These are phyloP conservation scores for Periophthalmodon schlosseri DNA, from an alignment of 2,113 vertebrate genomes.

Conservation along the genomic window DNA sequence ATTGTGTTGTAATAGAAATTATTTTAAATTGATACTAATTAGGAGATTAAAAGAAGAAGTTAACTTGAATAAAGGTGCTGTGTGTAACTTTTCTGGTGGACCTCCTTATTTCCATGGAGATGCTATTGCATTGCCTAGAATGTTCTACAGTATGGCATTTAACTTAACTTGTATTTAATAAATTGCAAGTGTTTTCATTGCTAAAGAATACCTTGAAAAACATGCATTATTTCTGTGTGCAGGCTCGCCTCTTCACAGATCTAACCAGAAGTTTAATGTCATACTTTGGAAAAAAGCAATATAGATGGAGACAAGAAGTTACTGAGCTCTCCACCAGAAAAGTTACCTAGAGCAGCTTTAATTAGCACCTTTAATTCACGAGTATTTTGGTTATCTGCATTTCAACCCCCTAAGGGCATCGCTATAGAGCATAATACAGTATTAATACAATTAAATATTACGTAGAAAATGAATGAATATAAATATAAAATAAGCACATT, in stretches of 20 bases:
- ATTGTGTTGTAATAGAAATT: too few relatives aligned
- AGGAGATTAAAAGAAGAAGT: too few relatives aligned
- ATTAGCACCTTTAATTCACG: too few relatives aligned
- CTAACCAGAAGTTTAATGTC: neutral
- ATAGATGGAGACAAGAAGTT: neutral
- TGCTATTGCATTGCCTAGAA: neutral
- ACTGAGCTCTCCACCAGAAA: too few relatives aligned
- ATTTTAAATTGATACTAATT: too few relatives aligned
- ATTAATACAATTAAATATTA: neutral
- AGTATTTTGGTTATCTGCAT: too few relatives aligned
- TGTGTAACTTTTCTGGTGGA: too few relatives aligned
- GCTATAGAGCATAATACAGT: neutral
- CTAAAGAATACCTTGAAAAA: neutral
- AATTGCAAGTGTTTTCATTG: neutral
- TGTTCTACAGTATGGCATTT: neutral
- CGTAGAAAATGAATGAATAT: too few relatives aligned
- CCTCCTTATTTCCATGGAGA: neutral
- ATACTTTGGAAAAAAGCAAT: neutral
- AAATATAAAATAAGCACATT: neutral
- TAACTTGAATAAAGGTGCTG: too few relatives aligned
- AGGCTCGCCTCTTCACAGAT: neutral
- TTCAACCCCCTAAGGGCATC: neutral
- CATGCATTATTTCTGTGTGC: too few relatives aligned
- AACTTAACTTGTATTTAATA: neutral
- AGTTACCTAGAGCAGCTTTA: too few relatives aligned